phyloP scores from a whole-genome alignment of 2,113 vertebrate species.

The Acanthisitta chloris region DNA sequence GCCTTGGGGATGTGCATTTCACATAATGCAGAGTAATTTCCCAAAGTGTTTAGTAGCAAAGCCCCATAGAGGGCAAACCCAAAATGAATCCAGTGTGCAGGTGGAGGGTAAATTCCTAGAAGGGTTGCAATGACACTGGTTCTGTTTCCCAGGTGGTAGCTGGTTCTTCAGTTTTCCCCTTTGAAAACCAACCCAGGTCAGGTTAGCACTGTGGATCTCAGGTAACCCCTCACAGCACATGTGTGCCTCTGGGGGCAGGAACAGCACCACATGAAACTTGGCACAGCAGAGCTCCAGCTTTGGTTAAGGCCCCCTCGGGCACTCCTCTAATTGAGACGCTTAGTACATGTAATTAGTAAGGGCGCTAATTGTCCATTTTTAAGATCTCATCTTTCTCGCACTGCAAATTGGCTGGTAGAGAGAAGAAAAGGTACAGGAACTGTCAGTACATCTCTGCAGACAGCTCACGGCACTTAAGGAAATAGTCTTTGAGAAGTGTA shows the following conservation, averaged over 20 bases:
- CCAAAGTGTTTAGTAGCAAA: background rate
- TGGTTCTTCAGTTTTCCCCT: background rate
- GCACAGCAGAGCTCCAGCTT: background rate
- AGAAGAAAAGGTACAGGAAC: background rate
- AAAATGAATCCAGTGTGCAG: background rate
- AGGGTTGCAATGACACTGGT: background rate
- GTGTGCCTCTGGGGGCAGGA: background rate
- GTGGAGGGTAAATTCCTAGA: background rate
- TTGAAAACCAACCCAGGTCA: background rate
- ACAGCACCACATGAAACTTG: accelerated
- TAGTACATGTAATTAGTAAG: constrained; percentile 6
- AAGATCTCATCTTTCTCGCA: constrained; percentile 12
- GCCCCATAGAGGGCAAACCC: background rate
- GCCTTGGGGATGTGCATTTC: background rate
- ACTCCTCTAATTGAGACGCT: constrained; percentile 2
- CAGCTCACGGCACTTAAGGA: background rate
- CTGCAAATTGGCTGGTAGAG: background rate
- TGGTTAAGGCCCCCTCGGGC: background rate
- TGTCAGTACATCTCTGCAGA: background rate
- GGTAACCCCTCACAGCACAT: background rate
- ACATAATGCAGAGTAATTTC: background rate
- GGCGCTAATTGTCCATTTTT: background rate
- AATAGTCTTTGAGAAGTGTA: background rate
- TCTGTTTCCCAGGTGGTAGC: background rate
- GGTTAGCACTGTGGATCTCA: accelerated